Evolutionary conservation across 2,797 vertebrate species (phyloP).

Genomic region (Chrysocyon brachyurus): DNA sequence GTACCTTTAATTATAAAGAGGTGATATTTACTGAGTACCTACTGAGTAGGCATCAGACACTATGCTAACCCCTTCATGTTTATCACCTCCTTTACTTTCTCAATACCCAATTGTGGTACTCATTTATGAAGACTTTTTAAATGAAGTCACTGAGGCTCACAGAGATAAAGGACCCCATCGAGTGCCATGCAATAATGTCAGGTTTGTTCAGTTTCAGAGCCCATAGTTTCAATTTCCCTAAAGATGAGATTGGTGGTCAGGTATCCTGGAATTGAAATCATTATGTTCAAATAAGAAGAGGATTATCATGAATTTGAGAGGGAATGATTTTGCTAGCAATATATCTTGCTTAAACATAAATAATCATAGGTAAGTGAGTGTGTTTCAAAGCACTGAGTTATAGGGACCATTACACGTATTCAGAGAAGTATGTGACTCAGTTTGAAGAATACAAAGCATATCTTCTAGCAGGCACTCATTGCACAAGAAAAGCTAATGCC

Average conservation of each 20-base stretch:
- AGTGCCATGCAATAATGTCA: background rate
- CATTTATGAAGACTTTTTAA: background rate
- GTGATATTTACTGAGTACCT: background rate
- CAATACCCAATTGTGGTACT: background rate
- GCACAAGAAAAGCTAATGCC: background rate
- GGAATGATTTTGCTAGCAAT: background rate
- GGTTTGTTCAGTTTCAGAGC: background rate
- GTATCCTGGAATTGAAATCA: background rate
- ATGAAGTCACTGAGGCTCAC: background rate
- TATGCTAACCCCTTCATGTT: background rate
- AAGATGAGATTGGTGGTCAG: background rate
- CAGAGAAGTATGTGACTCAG: background rate
- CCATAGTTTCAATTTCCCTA: background rate
- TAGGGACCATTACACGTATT: background rate
- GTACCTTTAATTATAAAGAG: background rate
- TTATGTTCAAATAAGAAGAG: background rate
- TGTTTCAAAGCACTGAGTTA: background rate
- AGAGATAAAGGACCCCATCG: background rate
- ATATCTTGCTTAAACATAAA: conserved; percentile 8
- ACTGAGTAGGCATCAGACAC: too few species aligned
- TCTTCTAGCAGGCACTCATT: background rate
- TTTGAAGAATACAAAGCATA: background rate
- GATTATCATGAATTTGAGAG: conserved; percentile 26
- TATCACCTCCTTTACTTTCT: background rate
- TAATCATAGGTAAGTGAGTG: background rate